Conservation (phyloP, 1,140 invertebrate species). For the Drosophila sucinea region DNA sequence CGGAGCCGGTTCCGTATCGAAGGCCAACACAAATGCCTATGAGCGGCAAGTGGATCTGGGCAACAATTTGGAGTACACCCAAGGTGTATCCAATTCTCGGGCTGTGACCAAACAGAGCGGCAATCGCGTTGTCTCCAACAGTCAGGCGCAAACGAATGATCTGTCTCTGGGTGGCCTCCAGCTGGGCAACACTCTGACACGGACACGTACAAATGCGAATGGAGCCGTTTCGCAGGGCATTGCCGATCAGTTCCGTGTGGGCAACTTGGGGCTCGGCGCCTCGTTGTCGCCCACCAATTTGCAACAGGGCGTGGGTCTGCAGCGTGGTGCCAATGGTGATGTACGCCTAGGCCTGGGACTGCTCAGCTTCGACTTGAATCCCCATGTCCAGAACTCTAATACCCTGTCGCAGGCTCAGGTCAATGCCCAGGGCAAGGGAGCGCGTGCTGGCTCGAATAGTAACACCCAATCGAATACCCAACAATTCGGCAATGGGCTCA, state of each 20-base stretch:
- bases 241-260: conserved; percentile 69
- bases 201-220: conserved; percentile 63
- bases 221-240: conserved; percentile 58
- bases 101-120: conserved; percentile 70
- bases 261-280: conserved; percentile 62
- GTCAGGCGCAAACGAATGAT: conserved; percentile 59
- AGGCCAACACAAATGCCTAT: conserved; percentile 67
- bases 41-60: conserved; percentile 71
- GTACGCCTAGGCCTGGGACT: conserved; percentile 61
- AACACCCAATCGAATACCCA: conserved; percentile 55
- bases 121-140: conserved; percentile 59
- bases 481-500: conserved; percentile 53
- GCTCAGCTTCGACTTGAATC: conserved; percentile 65
- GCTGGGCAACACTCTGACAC: conserved; percentile 72
- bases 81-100: conserved; percentile 66
- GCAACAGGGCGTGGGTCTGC: conserved; percentile 66
- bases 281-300: conserved; percentile 69
- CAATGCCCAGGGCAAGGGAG: conserved; percentile 63
- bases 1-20: conserved; percentile 57
- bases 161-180: conserved; percentile 66
- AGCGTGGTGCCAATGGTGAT: conserved; percentile 64
- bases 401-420: conserved; percentile 63
- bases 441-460: conserved; percentile 50
- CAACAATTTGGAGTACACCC: conserved; percentile 60
- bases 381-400: conserved; percentile 49